Evolutionary conservation across 1,140 invertebrate species (phyloP).

Genomic region (Calephelis virginiensis): DNA sequence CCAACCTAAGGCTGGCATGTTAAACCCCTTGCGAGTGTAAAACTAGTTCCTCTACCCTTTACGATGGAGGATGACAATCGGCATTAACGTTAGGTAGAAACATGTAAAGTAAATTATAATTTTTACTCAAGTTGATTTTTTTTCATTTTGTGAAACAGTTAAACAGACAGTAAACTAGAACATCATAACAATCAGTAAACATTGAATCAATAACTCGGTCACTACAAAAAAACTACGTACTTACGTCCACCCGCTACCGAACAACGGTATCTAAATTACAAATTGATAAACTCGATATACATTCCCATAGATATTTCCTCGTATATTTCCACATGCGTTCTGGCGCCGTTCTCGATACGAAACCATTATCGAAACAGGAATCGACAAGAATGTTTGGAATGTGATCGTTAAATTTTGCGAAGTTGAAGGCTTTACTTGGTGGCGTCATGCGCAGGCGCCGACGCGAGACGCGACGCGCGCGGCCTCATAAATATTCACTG

Average conservation of each 20-base stretch:
- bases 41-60: no score
- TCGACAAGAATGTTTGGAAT: slow-evolving; percentile 59
- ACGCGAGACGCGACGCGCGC: slow-evolving; percentile 34
- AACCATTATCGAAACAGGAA: slow-evolving; percentile 48
- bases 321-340: slow-evolving; percentile 18
- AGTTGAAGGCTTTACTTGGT: slow-evolving; percentile 40
- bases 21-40: no score
- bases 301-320: slow-evolving; percentile 4
- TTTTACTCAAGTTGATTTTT: no score
- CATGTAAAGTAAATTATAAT: no score
- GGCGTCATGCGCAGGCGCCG: slow-evolving; percentile 52
- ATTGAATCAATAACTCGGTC: background rate
- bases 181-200: no score
- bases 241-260: background rate
- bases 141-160: no score
- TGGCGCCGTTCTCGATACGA: slow-evolving; percentile 39
- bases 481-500: slow-evolving; percentile 45
- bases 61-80: no score
- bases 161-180: no score
- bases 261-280: slow-evolving; percentile 4
- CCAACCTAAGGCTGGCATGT: no score
- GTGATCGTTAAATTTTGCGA: slow-evolving; percentile 61
- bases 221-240: background rate
- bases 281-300: background rate
- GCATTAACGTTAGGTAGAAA: no score